Evolutionary conservation across 2,797 vertebrate species (phyloP).

Genomic region (Gymnothorax javanicus): DNA sequence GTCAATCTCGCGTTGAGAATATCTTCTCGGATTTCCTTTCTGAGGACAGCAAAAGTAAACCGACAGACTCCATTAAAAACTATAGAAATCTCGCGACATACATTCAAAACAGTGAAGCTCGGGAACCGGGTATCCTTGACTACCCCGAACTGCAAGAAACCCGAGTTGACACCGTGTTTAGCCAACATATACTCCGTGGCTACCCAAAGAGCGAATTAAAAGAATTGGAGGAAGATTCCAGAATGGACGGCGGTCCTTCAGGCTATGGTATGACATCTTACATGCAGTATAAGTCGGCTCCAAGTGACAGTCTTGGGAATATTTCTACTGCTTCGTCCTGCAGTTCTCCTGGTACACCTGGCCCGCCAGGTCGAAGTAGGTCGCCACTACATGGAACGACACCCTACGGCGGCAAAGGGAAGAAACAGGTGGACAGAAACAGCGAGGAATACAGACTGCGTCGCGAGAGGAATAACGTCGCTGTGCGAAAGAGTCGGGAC

Average conservation of each 20-base stretch:
- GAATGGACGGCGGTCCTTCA: slow-evolving; percentile 83
- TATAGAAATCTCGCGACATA: slow-evolving; percentile 84
- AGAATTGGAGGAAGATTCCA: slow-evolving; percentile 78
- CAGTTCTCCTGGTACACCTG: slow-evolving; percentile 90
- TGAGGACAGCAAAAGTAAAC: slow-evolving; percentile 85
- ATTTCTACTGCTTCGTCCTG: slow-evolving; percentile 89
- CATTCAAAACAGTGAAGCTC: slow-evolving; percentile 74
- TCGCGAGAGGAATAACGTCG: slow-evolving; percentile 97
- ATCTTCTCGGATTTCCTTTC: slow-evolving; percentile 86
- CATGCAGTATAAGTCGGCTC: slow-evolving; percentile 88
- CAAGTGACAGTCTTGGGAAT: slow-evolving; percentile 90
- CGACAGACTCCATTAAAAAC: slow-evolving; percentile 70
- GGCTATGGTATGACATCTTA: slow-evolving; percentile 86
- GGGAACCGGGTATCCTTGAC: slow-evolving; percentile 71
- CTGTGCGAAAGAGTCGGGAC: slow-evolving; percentile 97
- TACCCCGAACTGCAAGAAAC: slow-evolving; percentile 88
- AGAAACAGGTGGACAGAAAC: slow-evolving; percentile 95
- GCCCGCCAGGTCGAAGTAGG: slow-evolving; percentile 74
- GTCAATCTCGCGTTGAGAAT: slow-evolving; percentile 75
- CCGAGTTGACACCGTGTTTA: slow-evolving; percentile 89
- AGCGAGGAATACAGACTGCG: slow-evolving; percentile 93
- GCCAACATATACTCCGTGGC: slow-evolving; percentile 74
- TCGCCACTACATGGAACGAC: slow-evolving; percentile 68
- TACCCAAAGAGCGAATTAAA: slow-evolving; percentile 72
- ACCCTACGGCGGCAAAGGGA: slow-evolving; percentile 80